Conservation (phyloP, 1,140 invertebrate genomes). For the Anoplophora glabripennis region DNA sequence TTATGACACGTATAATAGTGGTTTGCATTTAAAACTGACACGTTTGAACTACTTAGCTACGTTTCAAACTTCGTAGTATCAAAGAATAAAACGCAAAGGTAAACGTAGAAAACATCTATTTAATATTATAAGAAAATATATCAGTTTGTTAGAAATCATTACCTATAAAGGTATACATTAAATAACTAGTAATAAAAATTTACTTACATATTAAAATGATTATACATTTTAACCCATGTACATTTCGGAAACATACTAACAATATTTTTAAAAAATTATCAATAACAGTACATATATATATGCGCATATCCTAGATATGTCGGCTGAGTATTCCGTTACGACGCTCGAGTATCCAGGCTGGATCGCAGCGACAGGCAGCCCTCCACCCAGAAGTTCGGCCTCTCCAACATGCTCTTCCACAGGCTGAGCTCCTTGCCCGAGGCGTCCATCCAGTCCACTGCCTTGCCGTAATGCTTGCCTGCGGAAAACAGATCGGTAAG, state of each 20-base stretch:
- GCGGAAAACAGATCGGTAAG: slow-evolving; percentile 35
- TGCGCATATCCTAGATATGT: slow-evolving; percentile 1
- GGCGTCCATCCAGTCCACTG: slow-evolving; percentile 94
- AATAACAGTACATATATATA: slow-evolving; percentile 13
- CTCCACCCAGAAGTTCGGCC: slow-evolving; percentile 94
- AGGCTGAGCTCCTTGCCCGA: slow-evolving; percentile 83
- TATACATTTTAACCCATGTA: slow-evolving; percentile 32
- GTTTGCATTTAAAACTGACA: no score
- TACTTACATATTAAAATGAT: slow-evolving; percentile 36
- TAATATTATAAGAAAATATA: slow-evolving; percentile 33
- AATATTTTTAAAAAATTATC: slow-evolving; percentile 18
- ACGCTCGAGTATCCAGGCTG: slow-evolving; percentile 62
- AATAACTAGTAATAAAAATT: slow-evolving; percentile 38
- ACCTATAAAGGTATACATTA: slow-evolving; percentile 35
- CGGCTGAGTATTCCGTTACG: slow-evolving; percentile 21
- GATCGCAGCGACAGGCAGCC: slow-evolving; percentile 81
- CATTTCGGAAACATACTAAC: slow-evolving; percentile 23
- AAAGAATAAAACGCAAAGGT: no score
- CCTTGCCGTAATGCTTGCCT: slow-evolving; percentile 83
- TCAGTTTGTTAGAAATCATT: slow-evolving; percentile 31
- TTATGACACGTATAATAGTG: no score
- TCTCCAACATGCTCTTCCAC: slow-evolving; percentile 92
- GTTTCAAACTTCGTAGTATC: no score
- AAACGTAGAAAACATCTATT: slow-evolving; percentile 21
- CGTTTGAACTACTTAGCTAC: no score